Conservation (phyloP, 2,888 invertebrate species). For the Diarsia brunnea region DNA sequence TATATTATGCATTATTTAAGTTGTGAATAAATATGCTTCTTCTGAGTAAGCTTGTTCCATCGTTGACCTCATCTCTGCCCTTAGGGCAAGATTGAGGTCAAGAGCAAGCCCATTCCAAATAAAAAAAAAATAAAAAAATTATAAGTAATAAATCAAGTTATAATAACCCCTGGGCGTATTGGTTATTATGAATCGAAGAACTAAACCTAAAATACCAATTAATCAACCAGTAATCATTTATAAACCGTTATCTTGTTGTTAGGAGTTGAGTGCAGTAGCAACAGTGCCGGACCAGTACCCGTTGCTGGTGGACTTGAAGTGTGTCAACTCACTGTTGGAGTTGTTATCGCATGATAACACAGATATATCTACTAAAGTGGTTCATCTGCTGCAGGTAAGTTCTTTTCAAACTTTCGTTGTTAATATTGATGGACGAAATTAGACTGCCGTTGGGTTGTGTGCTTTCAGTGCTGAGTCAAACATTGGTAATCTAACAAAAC, state of each 20-base stretch:
- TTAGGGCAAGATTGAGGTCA: too few species aligned
- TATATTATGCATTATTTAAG: too few species aligned
- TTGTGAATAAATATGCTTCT: too few species aligned
- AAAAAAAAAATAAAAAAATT: too few species aligned
- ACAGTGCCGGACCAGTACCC: constrained; percentile 99
- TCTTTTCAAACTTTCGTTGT: background rate
- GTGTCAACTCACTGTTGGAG: constrained; percentile 97
- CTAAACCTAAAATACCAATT: background rate
- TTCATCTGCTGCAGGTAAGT: constrained; percentile 92
- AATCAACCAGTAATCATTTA: background rate
- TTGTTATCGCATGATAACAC: constrained; percentile 99
- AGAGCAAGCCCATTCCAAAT: too few species aligned
- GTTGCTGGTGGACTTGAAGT: constrained; percentile 96
- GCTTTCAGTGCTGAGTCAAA: background rate
- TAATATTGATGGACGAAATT: background rate
- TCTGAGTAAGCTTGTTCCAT: too few species aligned
- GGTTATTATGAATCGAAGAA: background rate
- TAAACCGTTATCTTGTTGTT: constrained; percentile 80
- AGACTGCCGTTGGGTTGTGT: background rate
- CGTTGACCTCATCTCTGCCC: too few species aligned
- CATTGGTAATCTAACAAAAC: background rate
- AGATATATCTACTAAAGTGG: constrained; percentile 96
- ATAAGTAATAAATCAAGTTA: too few species aligned
- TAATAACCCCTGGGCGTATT: background rate
- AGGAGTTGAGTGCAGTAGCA: constrained; percentile 98